These are phyloP conservation scores for Pseudomugil gertrudae DNA, from an alignment of 2,797 vertebrate genomes.

Conservation along the genomic window DNA sequence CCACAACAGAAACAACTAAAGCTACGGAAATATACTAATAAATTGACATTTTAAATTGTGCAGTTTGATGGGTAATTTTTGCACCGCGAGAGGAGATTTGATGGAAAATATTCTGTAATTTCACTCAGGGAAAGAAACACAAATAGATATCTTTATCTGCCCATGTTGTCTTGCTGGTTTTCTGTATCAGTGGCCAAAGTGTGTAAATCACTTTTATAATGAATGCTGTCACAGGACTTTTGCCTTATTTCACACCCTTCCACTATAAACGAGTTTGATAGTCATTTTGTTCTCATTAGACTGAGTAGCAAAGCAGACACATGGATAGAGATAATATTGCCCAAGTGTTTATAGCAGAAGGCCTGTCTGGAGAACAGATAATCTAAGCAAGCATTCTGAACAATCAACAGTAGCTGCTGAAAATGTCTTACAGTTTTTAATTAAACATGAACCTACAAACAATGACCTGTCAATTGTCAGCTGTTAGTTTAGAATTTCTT, in stretches of 20 bases:
- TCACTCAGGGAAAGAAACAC: background rate
- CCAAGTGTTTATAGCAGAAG: slow-evolving; percentile 1
- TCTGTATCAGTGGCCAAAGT: background rate
- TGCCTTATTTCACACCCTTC: background rate
- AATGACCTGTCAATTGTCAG: background rate
- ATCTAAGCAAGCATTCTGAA: background rate
- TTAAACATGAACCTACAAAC: background rate
- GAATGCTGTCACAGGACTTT: background rate
- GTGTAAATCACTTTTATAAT: background rate
- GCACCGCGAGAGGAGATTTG: background rate
- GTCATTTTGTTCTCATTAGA: background rate
- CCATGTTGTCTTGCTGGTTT: background rate
- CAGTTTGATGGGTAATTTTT: background rate
- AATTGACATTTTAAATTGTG: too few relatives aligned
- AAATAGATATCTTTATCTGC: slow-evolving; percentile 1
- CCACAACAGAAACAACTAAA: background rate
- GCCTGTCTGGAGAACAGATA: background rate
- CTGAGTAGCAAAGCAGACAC: background rate
- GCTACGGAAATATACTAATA: background rate
- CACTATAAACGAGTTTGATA: background rate
- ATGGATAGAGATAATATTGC: background rate
- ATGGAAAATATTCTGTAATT: background rate
- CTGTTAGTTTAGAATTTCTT: background rate
- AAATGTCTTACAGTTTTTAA: background rate
- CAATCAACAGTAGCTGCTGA: background rate